Percentiles rank a stretch among this genome's conserved stretches.
phyloP scores from a whole-genome alignment of 2,888 invertebrate species.

The Emmelina monodactyla region DNA sequence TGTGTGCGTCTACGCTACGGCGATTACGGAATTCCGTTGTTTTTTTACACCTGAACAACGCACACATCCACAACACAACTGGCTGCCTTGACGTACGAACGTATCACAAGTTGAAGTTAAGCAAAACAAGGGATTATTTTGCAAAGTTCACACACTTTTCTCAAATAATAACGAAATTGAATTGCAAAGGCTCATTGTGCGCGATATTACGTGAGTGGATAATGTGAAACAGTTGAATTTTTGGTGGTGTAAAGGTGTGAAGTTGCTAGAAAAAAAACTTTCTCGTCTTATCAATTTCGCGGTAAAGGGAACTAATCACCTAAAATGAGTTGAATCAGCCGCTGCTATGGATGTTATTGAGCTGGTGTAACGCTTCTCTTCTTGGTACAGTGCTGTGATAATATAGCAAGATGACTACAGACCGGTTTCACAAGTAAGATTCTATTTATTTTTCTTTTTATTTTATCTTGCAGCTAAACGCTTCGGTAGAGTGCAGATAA shows the following conservation, averaged over 20 bases:
- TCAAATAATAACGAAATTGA: background rate
- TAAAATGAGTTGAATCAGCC: conserved; percentile 53
- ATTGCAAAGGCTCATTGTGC: background rate
- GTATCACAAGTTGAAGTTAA: too few species aligned
- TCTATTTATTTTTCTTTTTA: conserved; percentile 14
- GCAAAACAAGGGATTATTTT: background rate
- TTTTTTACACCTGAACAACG: too few species aligned
- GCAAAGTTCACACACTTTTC: background rate
- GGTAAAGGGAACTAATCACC: conserved; percentile 32
- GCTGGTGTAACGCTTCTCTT: conserved; percentile 15
- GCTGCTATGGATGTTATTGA: conserved; percentile 11
- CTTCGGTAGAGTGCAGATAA: too few species aligned
- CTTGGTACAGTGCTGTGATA: background rate
- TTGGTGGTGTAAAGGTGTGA: conserved; percentile 23
- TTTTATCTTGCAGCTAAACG: too few species aligned
- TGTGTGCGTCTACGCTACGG: too few species aligned
- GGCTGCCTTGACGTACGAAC: too few species aligned
- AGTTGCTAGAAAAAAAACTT: conserved; percentile 47
- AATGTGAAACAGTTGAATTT: conserved; percentile 13
- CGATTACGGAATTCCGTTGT: too few species aligned
- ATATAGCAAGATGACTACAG: conserved; percentile 60
- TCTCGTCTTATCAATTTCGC: conserved; percentile 46
- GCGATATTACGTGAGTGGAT: too few species aligned
- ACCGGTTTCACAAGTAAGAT: conserved; percentile 71
- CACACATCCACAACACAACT: too few species aligned